A percentile compares a stretch with the other conserved stretches of the same genome.
phyloP scores from a whole-genome alignment of 2,888 invertebrate genomes.

The Anarsia innoxiella region DNA sequence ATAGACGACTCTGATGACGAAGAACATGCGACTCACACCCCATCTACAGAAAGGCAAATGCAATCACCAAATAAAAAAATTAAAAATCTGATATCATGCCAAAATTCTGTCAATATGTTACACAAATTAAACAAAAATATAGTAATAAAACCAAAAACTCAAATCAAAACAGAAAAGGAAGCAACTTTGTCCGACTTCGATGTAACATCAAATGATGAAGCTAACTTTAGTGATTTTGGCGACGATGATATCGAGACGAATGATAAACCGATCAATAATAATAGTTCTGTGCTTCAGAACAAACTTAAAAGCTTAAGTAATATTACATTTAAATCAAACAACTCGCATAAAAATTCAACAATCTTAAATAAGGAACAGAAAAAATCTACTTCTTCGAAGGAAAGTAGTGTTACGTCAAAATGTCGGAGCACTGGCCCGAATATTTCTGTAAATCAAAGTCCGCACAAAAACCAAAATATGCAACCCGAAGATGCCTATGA shows the following conservation, averaged over 20 bases:
- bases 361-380: no score
- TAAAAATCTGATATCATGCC: no score
- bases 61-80: no score
- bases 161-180: not conserved
- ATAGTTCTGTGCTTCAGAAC: slow-evolving; percentile 33
- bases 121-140: slow-evolving; percentile 44
- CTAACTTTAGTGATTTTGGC: slow-evolving; percentile 17
- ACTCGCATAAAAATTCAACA: no score
- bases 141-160: slow-evolving; percentile 41
- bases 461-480: slow-evolving; percentile 9
- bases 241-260: slow-evolving; percentile 1
- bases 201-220: slow-evolving; percentile 18
- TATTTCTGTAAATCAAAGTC: slow-evolving; percentile 24
- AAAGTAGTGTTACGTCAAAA: no score
- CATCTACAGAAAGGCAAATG: no score
- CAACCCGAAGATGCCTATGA: slow-evolving; percentile 16
- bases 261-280: slow-evolving; percentile 22
- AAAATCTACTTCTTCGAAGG: no score
- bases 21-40: slow-evolving; percentile 26
- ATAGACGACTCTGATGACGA: slow-evolving; percentile 64
- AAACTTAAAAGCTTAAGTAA: slow-evolving; percentile 50
- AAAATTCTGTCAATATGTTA: slow-evolving; percentile 29
- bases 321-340: no score
- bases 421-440: no score
- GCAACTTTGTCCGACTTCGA: no score